phyloP scores from a whole-genome alignment of 2,113 vertebrate species.

The Psephotus haematonotus region DNA sequence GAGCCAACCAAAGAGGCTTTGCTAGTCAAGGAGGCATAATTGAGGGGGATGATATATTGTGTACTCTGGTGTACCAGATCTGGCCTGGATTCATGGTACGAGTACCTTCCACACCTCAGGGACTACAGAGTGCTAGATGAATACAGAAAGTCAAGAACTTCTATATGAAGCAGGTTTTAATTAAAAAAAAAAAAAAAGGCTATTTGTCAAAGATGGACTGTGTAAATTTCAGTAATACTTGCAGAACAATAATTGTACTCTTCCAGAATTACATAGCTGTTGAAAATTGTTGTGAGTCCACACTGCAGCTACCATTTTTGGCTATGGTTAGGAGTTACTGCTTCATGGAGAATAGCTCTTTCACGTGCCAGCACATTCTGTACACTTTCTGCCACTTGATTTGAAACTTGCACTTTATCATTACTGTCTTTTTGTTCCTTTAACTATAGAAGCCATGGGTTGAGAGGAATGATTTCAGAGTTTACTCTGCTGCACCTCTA shows the following conservation, averaged over 20 bases:
- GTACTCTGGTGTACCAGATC: neutral
- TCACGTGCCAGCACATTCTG: fast-evolving
- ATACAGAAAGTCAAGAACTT: neutral
- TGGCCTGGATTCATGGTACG: neutral
- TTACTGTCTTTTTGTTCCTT: neutral
- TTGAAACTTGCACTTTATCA: neutral
- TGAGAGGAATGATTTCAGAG: neutral
- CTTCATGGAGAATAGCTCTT: neutral
- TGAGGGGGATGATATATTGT: neutral
- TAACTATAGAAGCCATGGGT: neutral
- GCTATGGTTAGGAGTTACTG: neutral
- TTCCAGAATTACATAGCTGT: neutral
- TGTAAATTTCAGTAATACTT: neutral
- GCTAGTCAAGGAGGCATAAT: neutral
- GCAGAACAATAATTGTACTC: neutral
- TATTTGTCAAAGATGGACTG: neutral
- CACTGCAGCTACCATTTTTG: neutral
- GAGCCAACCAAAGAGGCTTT: neutral
- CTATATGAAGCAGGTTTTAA: neutral
- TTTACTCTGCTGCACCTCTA: neutral
- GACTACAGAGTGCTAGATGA: neutral
- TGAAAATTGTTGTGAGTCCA: neutral
- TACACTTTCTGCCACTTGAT: neutral
- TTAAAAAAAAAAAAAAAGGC: neutral
- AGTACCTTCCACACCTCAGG: neutral